Percentiles rank a stretch among this genome's conserved stretches.
phyloP scores from a whole-genome alignment of 2,113 vertebrate genomes.

The Tinamus guttatus region DNA sequence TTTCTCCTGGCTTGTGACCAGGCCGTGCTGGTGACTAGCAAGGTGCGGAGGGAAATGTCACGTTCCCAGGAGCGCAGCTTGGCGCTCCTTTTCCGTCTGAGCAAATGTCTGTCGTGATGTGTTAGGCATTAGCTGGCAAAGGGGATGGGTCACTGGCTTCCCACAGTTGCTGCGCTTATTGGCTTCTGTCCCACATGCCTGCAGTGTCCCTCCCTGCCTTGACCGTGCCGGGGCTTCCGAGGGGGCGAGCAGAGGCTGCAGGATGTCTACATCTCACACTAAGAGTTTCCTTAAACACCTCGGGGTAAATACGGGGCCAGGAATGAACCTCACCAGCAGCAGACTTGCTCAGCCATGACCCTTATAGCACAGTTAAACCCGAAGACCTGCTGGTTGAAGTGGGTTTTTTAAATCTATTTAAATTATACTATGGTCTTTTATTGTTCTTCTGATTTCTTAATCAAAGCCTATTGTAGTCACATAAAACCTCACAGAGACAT shows the following conservation, averaged over 20 bases:
- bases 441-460: not conserved
- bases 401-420: not conserved
- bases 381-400: not conserved
- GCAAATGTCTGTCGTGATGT: not conserved
- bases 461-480: not conserved
- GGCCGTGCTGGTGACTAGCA: not conserved
- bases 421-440: not conserved
- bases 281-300: not conserved
- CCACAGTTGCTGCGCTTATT: not conserved
- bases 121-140: not conserved
- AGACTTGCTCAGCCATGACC: not conserved
- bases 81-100: not conserved
- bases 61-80: not conserved
- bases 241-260: not conserved
- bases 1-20: not conserved
- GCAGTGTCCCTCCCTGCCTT: not conserved
- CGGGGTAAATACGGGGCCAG: not conserved
- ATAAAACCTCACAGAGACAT: not conserved
- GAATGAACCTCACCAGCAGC: not conserved
- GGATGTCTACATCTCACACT: not conserved
- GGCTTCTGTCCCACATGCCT: not conserved
- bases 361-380: not conserved
- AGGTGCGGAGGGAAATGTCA: not conserved
- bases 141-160: not conserved
- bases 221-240: not conserved